Evolutionary conservation across 2,797 vertebrate species (phyloP), one percentile per base, ranked within the genome.

Genomic region (Silurus lanzhouensis): DNA sequence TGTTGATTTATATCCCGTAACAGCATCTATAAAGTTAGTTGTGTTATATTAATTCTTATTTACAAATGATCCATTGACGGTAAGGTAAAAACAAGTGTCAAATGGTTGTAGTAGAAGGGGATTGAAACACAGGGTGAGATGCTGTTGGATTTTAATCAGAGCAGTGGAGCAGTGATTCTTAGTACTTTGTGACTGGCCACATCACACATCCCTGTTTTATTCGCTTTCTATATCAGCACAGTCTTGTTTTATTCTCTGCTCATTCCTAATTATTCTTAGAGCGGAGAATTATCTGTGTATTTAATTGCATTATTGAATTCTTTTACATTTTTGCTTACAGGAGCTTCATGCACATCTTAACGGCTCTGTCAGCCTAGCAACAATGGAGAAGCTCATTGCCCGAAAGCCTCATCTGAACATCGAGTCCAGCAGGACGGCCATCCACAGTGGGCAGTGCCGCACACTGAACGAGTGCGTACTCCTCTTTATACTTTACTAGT

Each of bases 301-400:
- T 0, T 2, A 48, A 22, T 38, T 6, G 27, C 31, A 10, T 7
- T 22, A 22, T 38, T 6, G 20, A 44, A 38, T 31, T 31, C 48
- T 7, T 66, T 8, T 4, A 78, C 88, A 17, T 90, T 22, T 9
- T 82, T 84, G 17, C 38, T 44, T 74, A 6, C 88, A 99, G 98
- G 98, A 99, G 90, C 97, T 99, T 64, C 98, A 99, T 44, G 98
- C 98, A 44, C 98, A 99, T 88, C 95, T 99, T 76, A 99, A 99
- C 14, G 97, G 98, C 63, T 99, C 96, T 1, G 97, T 99, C 91
- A 99, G 98, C 91, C 93, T 90, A 83, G 91, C 92, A 7, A 98
- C 97, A 20, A 97, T 98, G 93, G 96, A 96, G 92, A 97, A 96
- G 82, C 95, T 99, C 75, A 95, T 96, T 85, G 87, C 90, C 55